Conservation (phyloP, 2,888 invertebrate species). For the Brachycybe producta region DNA sequence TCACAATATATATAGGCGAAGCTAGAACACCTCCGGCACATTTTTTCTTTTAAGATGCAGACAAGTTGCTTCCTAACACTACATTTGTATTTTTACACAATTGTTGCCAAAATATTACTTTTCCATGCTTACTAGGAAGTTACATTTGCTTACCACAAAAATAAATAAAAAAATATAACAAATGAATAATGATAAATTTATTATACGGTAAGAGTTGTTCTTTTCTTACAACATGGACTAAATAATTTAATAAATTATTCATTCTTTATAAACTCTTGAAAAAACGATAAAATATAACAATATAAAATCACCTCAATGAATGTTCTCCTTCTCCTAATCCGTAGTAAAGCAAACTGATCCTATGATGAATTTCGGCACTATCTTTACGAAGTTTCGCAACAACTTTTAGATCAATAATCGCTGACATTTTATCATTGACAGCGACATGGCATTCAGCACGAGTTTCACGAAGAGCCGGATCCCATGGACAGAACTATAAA, state of each 20-base stretch:
- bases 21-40: no score
- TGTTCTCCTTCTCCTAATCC: slow-evolving; percentile 82
- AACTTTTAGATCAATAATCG: slow-evolving; percentile 78
- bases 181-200: no score
- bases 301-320: slow-evolving; percentile 60
- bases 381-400: slow-evolving; percentile 83
- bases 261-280: no score
- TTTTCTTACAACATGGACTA: background rate
- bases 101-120: no score
- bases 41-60: no score
- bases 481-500: slow-evolving; percentile 68
- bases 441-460: slow-evolving; percentile 73
- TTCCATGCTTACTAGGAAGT: no score
- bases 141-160: no score
- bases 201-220: background rate
- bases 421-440: slow-evolving; percentile 64
- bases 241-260: background rate
- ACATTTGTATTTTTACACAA: no score
- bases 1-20: no score
- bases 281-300: no score
- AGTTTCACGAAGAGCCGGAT: slow-evolving; percentile 63
- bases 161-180: no score
- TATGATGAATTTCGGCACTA: slow-evolving; percentile 72
- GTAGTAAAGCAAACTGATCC: slow-evolving; percentile 74
- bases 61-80: no score